These are phyloP conservation scores for Achatina immaculata DNA, from an alignment of 1,140 invertebrate genomes.

Conservation along the genomic window DNA sequence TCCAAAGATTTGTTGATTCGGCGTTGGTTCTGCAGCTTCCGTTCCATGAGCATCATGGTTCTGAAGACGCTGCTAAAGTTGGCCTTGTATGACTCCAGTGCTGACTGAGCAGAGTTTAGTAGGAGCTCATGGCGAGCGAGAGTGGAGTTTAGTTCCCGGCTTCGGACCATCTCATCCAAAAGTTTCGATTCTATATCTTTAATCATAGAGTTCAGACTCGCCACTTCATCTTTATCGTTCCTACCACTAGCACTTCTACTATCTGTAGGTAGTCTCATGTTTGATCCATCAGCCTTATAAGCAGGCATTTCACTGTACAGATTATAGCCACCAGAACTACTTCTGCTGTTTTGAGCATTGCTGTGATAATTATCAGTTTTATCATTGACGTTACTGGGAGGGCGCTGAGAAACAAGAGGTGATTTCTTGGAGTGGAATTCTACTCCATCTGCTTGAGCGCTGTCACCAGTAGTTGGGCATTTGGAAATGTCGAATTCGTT, in stretches of 20 bases:
- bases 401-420: constrained; percentile 7
- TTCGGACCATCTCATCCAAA: constrained; percentile 58
- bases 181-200: constrained; percentile 57
- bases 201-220: constrained; percentile 41
- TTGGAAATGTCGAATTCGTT: constrained; percentile 60
- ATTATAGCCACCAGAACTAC: not conserved
- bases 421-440: constrained; percentile 27
- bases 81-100: constrained; percentile 49
- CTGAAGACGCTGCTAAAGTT: constrained; percentile 60
- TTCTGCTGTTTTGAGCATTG: not conserved
- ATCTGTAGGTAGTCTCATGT: not conserved
- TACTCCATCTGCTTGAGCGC: constrained; percentile 33
- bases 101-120: constrained; percentile 48
- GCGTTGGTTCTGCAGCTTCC: constrained; percentile 52
- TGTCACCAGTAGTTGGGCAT: constrained; percentile 50
- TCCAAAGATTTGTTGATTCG: constrained; percentile 58
- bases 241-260: constrained; percentile 2
- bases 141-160: constrained; percentile 57
- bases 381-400: constrained; percentile 4
- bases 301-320: not conserved
- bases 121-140: constrained; percentile 55
- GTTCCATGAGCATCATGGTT: constrained; percentile 59
- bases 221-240: not conserved
- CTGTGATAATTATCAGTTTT: not conserved
- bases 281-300: not conserved